These are phyloP conservation scores for Uria lomvia DNA, from an alignment of 2,113 vertebrate species.

Conservation along the genomic window DNA sequence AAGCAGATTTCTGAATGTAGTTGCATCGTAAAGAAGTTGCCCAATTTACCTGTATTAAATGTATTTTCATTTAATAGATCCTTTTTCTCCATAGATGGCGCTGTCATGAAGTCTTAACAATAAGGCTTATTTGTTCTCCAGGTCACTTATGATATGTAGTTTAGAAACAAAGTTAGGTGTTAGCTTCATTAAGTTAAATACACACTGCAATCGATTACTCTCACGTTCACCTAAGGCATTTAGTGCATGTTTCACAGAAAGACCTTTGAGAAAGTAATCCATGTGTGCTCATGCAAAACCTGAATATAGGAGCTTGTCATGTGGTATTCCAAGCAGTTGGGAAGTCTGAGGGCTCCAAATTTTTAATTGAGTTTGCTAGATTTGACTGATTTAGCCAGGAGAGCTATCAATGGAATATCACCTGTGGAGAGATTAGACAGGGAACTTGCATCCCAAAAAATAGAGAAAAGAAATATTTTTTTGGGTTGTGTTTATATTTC, in stretches of 20 bases:
- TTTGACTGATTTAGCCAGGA: not conserved
- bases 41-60: not conserved
- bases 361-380: not conserved
- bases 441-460: not conserved
- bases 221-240: not conserved
- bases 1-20: not conserved
- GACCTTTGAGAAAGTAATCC: not conserved
- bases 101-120: not conserved
- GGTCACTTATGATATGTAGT: not conserved
- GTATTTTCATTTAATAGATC: not conserved
- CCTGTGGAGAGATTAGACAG: not conserved
- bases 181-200: not conserved
- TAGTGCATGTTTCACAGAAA: not conserved
- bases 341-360: not conserved
- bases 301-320: not conserved
- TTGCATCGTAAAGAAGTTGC: not conserved
- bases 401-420: not conserved
- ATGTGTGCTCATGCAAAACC: not conserved
- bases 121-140: not conserved
- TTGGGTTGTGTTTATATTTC: not conserved
- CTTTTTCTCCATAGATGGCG: not conserved
- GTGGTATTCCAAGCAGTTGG: not conserved
- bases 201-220: accelerated
- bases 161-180: not conserved
- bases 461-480: not conserved